Conservation (phyloP, 2,113 vertebrate species). For the Cavia porcellus region DNA sequence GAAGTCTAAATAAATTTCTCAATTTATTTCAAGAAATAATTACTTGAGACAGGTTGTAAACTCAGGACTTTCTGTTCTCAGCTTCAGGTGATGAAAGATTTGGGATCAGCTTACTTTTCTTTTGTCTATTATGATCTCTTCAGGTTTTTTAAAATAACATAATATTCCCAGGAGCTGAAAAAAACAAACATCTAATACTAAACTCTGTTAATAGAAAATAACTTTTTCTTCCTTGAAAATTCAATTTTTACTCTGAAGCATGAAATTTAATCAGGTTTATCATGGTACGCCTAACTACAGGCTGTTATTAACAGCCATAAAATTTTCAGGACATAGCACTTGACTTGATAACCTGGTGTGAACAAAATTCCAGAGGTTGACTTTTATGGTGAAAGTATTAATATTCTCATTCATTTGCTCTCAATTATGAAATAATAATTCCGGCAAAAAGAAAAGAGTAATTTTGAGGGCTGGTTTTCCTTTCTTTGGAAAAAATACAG, state of each 20-base stretch:
- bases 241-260: constrained; percentile 68
- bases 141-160: constrained; percentile 18
- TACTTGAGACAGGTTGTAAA: not conserved
- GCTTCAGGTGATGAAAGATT: not conserved
- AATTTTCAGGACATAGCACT: constrained; percentile 74
- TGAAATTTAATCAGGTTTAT: constrained; percentile 73
- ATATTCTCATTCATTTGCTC: constrained; percentile 7
- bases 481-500: not conserved
- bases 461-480: not conserved
- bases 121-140: not conserved
- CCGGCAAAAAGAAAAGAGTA: not conserved
- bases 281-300: constrained; percentile 50
- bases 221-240: constrained; percentile 61
- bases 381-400: constrained; percentile 66
- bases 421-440: not conserved
- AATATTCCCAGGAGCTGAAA: not conserved
- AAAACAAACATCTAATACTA: not conserved
- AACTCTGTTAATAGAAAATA: constrained; percentile 52
- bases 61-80: not conserved
- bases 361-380: constrained; percentile 63
- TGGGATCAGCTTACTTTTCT: not conserved
- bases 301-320: constrained; percentile 62
- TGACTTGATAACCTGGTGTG: constrained; percentile 61
- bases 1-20: not conserved
- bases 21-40: not conserved